Base-by-base conservation (phyloP, 2,797 vertebrate species). In the Acipenser transmontanus region DNA sequence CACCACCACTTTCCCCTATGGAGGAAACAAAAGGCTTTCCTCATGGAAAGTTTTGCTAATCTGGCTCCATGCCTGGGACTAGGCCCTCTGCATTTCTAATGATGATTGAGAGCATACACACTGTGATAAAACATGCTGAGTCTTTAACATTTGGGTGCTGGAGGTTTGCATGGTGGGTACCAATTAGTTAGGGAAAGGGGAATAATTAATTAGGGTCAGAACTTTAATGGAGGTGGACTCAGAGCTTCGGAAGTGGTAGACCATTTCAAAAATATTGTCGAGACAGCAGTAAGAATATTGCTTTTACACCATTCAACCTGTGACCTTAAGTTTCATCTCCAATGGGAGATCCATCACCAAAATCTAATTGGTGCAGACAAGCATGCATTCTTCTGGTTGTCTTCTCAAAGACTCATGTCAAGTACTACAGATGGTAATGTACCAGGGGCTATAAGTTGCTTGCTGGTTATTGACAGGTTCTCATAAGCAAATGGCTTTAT, bases 11-110 rank as follows among this genome's bases (percentile, higher is more conserved):
- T n/a, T 77, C 61, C 66, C 75, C 79, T 82, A 73, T 72, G 74
- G 81, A 86, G 84, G 86, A 87, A 88, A 89, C 86, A 89, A 82
- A 73, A 85, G 86, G 81, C 85, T 93, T 93, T 90, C 89, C 91
- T 95, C 90, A 91, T 92, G 95, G 95, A 95, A 97, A 95, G 82
- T 94, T 89, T 96, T 89, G 93, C 89, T 86, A 85, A 90, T 76
- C 82, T 97, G 95, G 95, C 92, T 0, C 7, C 1, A 6, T 77
- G 89, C 94, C 95, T 81, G 67, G 76, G 81, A 80, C 89, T 82
- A 85, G 84, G 91, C 91, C 82, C 86, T 91, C 91, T 83, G 82
- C 70, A 7, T 85, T 85, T 87, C 88, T 90, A 88, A 91, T 81
- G 87, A 87, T 92, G 93, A 93, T 91, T 90, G 92, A 93, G 89